Percentiles rank a stretch among this genome's conserved stretches.
phyloP scores from a whole-genome alignment of 2,113 vertebrate species.

The Sprattus sprattus region DNA sequence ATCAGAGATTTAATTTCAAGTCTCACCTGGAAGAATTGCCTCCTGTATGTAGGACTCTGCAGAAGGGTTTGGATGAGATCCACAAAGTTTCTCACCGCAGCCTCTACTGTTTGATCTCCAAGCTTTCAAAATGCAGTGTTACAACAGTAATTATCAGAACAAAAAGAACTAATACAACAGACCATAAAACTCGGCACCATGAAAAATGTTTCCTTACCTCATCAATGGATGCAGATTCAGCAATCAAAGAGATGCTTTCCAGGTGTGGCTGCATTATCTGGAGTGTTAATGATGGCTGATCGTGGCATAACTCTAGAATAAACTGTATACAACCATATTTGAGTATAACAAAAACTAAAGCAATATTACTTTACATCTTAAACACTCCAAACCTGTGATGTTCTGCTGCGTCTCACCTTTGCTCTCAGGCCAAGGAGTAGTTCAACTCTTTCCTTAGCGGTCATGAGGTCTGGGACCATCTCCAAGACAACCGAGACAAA shows the following conservation, averaged over 20 bases:
- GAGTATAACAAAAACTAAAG: not conserved
- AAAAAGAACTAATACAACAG: not conserved
- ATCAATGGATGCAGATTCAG: not conserved
- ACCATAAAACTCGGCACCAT: not conserved
- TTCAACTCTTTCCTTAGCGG: not conserved
- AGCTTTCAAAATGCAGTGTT: not conserved
- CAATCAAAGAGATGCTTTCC: not conserved
- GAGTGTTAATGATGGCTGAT: not conserved
- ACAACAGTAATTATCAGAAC: not conserved
- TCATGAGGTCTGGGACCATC: not conserved
- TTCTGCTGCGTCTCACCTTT: not conserved
- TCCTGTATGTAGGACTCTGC: not conserved
- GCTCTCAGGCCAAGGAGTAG: not conserved
- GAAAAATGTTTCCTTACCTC: not conserved
- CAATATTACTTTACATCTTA: not conserved
- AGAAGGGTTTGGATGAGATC: not conserved
- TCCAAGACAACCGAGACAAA: not conserved
- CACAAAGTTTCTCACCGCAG: not conserved
- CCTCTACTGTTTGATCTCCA: not conserved
- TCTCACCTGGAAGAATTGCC: not conserved
- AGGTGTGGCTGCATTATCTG: not conserved
- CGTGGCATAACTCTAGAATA: slow-evolving; percentile 4
- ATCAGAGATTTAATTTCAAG: not conserved
- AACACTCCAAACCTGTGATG: not conserved
- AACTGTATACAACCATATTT: not conserved